These are phyloP conservation scores for Lagothrix lagotricha DNA, from an alignment of 2,797 vertebrate species.

Conservation along the genomic window DNA sequence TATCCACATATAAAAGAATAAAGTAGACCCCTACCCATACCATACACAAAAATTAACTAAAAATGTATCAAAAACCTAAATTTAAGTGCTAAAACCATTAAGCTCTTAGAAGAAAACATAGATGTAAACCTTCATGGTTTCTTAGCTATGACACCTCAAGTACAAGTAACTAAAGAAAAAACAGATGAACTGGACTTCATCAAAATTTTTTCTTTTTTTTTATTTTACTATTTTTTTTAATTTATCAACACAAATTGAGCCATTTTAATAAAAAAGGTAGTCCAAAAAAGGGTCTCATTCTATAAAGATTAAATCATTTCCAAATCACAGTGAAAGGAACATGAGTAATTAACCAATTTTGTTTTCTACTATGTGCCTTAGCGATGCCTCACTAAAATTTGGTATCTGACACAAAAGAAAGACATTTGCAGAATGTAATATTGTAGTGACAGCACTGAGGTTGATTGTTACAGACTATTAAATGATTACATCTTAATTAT, in stretches of 20 bases:
- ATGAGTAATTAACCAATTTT: no score
- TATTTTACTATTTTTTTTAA: no score
- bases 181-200: neutral
- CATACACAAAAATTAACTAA: neutral
- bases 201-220: no score
- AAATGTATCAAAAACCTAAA: neutral
- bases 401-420: conserved; percentile 41
- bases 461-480: conserved; percentile 41
- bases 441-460: conserved; percentile 47
- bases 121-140: neutral
- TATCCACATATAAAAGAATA: neutral
- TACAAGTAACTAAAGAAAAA: neutral
- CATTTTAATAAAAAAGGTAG: no score
- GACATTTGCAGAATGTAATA: conserved; percentile 31
- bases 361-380: no score
- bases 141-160: neutral
- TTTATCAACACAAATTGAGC: no score
- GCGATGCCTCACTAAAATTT: no score
- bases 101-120: neutral
- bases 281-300: no score
- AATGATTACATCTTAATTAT: conserved; percentile 60
- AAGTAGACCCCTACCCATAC: neutral
- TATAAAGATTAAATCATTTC: no score
- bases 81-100: neutral
- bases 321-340: no score